phyloP scores from a whole-genome alignment of 1,140 invertebrate species.

The Chrysoperla carnea region DNA sequence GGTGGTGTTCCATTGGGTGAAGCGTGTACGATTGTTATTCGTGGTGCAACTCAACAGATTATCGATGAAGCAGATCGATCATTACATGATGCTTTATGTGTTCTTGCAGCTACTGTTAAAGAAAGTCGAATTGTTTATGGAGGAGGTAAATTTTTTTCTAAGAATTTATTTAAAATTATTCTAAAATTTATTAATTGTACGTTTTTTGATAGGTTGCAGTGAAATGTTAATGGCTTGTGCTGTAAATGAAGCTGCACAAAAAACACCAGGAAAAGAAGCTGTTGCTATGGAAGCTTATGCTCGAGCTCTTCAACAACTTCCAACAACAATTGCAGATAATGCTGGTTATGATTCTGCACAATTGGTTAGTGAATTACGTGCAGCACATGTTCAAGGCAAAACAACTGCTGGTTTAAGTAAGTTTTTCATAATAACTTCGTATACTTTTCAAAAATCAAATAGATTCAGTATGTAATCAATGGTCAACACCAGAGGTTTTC shows the following conservation, averaged over 20 bases:
- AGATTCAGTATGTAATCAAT: too few species aligned
- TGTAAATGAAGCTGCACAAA: conserved; percentile 62
- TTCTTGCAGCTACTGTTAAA: conserved; percentile 86
- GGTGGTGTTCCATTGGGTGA: conserved; percentile 88
- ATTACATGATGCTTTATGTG: conserved; percentile 95
- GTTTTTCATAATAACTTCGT: too few species aligned
- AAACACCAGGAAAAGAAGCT: conserved; percentile 93
- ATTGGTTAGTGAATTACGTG: conserved; percentile 75
- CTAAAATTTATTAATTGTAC: conserved; percentile 1
- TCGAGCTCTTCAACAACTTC: conserved; percentile 67
- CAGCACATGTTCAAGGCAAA: conserved; percentile 65
- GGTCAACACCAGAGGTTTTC: too few species aligned
- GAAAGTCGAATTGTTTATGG: conserved; percentile 85
- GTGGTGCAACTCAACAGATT: conserved; percentile 98
- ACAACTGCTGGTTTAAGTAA: conserved; percentile 70
- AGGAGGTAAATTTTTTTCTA: conserved; percentile 33
- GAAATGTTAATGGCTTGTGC: conserved; percentile 96
- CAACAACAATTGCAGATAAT: conserved; percentile 95
- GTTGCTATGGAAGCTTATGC: conserved; percentile 96
- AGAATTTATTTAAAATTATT: background rate
- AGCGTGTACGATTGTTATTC: conserved; percentile 91
- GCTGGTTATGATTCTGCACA: conserved; percentile 96
- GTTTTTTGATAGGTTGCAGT: conserved; percentile 47
- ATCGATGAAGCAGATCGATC: conserved; percentile 97
- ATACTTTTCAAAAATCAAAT: background rate